phyloP scores from a whole-genome alignment of 2,888 invertebrate genomes.

The Notodonta ziczac region DNA sequence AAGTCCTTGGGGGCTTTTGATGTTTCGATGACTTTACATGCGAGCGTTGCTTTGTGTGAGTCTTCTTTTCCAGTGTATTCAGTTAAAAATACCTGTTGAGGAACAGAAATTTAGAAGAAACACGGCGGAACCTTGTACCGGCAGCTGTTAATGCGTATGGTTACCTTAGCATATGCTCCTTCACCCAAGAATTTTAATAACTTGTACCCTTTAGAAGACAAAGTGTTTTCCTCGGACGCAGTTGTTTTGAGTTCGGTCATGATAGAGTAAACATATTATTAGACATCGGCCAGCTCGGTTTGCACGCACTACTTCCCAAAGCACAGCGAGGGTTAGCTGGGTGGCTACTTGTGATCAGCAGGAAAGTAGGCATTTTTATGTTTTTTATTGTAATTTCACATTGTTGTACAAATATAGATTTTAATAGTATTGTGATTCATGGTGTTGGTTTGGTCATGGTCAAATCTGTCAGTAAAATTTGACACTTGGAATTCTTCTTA shows the following conservation, averaged over 20 bases:
- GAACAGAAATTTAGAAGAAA: no score
- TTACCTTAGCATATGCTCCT: slow-evolving; percentile 92
- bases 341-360: slow-evolving; percentile 46
- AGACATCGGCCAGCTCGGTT: slow-evolving; percentile 48
- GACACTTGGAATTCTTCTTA: slow-evolving; percentile 25
- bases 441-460: slow-evolving; percentile 14
- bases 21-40: slow-evolving; percentile 91
- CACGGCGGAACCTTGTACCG: not conserved
- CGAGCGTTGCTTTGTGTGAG: slow-evolving; percentile 68
- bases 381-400: slow-evolving; percentile 27
- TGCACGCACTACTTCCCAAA: slow-evolving; percentile 40
- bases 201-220: slow-evolving; percentile 85
- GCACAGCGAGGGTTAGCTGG: slow-evolving; percentile 41
- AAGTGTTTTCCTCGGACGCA: slow-evolving; percentile 77
- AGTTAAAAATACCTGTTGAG: slow-evolving; percentile 68
- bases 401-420: slow-evolving; percentile 35
- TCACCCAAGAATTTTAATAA: slow-evolving; percentile 88
- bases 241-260: slow-evolving; percentile 76
- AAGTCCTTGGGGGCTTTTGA: slow-evolving; percentile 90
- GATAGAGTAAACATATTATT: slow-evolving; percentile 56
- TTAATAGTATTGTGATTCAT: slow-evolving; percentile 45
- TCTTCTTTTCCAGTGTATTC: slow-evolving; percentile 66
- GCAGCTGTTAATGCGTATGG: not conserved
- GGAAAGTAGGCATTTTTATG: slow-evolving; percentile 66
- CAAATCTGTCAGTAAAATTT: slow-evolving; percentile 24